Evolutionary conservation across 2,113 vertebrate genomes (phyloP).

Genomic region (Pelvicachromis taeniatus): DNA sequence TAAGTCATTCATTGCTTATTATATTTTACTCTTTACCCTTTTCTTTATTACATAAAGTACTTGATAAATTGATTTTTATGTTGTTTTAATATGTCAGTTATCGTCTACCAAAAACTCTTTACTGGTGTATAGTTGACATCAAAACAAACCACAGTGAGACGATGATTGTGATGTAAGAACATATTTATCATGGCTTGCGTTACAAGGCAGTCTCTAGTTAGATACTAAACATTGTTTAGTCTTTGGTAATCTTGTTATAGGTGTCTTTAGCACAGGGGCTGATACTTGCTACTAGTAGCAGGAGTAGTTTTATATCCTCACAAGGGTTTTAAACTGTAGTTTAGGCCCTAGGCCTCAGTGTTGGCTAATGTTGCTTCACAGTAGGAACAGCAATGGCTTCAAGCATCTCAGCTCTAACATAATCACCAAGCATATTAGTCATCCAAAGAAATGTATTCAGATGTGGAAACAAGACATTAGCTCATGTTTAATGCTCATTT

Average conservation of each 20-base stretch:
- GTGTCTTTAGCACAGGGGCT: background rate
- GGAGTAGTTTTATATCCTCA: background rate
- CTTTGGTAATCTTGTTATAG: background rate
- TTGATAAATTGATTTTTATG: background rate
- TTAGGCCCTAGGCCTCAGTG: constrained; percentile 22
- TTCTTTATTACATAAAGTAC: background rate
- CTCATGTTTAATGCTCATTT: constrained; percentile 51
- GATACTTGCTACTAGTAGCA: background rate
- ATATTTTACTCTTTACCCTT: background rate
- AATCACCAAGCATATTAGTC: constrained; percentile 51
- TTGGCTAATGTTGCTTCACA: constrained; percentile 54
- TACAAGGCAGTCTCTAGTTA: background rate
- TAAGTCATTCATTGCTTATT: background rate
- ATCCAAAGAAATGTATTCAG: constrained; percentile 16
- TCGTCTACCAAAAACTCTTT: background rate
- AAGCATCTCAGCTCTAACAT: constrained; percentile 17
- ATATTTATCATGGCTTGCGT: background rate
- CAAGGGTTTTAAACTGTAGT: background rate
- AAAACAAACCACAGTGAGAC: background rate
- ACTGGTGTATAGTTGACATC: background rate
- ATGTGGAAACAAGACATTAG: constrained; percentile 55
- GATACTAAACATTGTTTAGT: background rate
- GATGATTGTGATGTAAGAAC: background rate
- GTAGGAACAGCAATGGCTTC: constrained; percentile 27
- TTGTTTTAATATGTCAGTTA: background rate